Base-by-base conservation (phyloP, 2,797 vertebrate genomes). In the Gallinago nigripennis region DNA sequence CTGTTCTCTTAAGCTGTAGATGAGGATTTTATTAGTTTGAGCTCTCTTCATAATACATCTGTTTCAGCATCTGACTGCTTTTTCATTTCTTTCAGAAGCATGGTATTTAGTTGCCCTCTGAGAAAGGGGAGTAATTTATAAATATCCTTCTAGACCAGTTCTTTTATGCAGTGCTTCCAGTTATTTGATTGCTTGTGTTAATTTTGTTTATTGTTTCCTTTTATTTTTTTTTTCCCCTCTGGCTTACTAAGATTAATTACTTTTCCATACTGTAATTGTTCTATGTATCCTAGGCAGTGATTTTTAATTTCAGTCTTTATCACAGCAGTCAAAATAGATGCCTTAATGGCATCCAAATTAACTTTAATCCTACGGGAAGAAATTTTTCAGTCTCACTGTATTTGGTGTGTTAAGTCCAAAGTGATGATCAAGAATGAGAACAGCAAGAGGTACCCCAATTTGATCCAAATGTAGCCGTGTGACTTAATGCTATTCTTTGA, bases 161-260 rank as follows among this genome's bases (percentile, higher is more conserved):
- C 31, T 86, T 92, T 65, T 60, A 50, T 82, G 53, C 60, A 80
- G 30, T 33, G 50, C 45, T 90, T 71, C 35, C 45, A 92, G 63
- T 94, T 95, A 82, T 61, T 94, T 84, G 78, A 79, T 88, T 0
- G 2, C 43, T 37, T 82, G 4, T 82, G 90, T 75, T 94, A 77
- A 92, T 96, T 94, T 94, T 6, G 79, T 95, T 95, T 79, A 78
- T 91, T 80, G 31, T 91, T 94, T 91, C 60, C 54, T 81, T 92
- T 79, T 84, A 31, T 20, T 85, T 91, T 46, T 91, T 46, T 19
- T 2, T 23, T 23, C 11, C 39, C 57, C 9, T 56, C 61, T 65
- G 31, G 31, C 16, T 90, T 92, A 45, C 70, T 43, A 64, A 68
- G n/a, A 76, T 68, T 81, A 77, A 84, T 94, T 83, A 63, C 20